Evolutionary conservation across 2,888 invertebrate species (phyloP).

Genomic region (Lasioglossum figueresi): DNA sequence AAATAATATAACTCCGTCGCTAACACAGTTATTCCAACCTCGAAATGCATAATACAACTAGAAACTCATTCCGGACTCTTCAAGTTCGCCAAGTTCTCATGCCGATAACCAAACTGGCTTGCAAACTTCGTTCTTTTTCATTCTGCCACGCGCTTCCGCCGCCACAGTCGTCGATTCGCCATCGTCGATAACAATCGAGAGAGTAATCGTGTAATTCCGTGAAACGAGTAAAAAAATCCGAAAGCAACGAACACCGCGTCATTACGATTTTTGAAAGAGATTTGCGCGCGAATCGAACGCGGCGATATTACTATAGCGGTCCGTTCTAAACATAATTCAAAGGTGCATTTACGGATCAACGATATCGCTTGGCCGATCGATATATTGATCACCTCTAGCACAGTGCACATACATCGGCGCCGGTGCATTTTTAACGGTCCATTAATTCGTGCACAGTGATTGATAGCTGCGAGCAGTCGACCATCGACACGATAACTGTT

Average conservation of each 20-base stretch:
- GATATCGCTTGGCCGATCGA: conserved; percentile 33
- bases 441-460: conserved; percentile 66
- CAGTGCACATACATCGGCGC: conserved; percentile 56
- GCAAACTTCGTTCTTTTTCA: conserved; percentile 48
- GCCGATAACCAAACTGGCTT: conserved; percentile 45
- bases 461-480: conserved; percentile 63
- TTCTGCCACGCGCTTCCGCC: not conserved
- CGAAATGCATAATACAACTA: conserved; percentile 60
- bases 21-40: conserved; percentile 58
- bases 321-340: conserved; percentile 15
- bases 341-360: conserved; percentile 21
- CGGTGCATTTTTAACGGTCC: conserved; percentile 69
- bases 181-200: not conserved
- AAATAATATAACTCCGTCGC: conserved; percentile 52
- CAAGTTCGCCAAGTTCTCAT: conserved; percentile 50
- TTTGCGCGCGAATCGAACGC: not conserved
- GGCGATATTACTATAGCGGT: not conserved
- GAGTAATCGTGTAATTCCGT: not conserved
- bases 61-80: conserved; percentile 62
- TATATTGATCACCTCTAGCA: conserved; percentile 44
- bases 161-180: not conserved
- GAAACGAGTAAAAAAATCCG: not conserved
- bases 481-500: conserved; percentile 68
- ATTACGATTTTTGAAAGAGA: not conserved
- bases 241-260: not conserved